Evolutionary conservation across 2,888 invertebrate species (phyloP).

Genomic region (Zygogramma bicolorata): DNA sequence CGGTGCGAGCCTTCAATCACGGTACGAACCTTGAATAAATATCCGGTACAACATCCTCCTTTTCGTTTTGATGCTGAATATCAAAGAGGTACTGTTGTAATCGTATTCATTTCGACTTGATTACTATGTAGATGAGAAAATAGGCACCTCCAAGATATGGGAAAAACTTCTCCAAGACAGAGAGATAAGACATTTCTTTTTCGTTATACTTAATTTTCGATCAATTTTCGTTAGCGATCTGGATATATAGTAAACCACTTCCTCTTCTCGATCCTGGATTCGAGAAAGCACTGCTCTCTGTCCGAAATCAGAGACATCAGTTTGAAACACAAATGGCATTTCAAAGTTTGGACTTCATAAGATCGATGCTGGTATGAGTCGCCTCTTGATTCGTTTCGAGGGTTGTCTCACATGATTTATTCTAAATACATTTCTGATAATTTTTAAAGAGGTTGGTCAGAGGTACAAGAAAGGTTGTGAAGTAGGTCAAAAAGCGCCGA

Average conservation of each 20-base stretch:
- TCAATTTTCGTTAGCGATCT: slow-evolving; percentile 34
- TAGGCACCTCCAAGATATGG: slow-evolving; percentile 37
- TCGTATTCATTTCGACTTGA: slow-evolving; percentile 7
- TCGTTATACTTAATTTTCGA: slow-evolving; percentile 42
- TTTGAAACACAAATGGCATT: slow-evolving; percentile 11
- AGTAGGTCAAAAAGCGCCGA: slow-evolving; percentile 31
- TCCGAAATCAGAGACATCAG: slow-evolving; percentile 21
- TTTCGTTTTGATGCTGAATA: slow-evolving; percentile 49
- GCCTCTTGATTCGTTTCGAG: slow-evolving; percentile 10
- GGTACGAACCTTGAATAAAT: slow-evolving; percentile 20
- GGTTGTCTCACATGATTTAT: background rate
- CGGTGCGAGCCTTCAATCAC: background rate
- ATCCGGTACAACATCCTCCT: slow-evolving; percentile 50
- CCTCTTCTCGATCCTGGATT: background rate
- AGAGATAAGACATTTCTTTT: slow-evolving; percentile 41
- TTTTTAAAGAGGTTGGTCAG: slow-evolving; percentile 29
- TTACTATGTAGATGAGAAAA: background rate
- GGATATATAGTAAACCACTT: slow-evolving; percentile 37
- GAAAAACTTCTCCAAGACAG: slow-evolving; percentile 39
- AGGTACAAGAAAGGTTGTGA: slow-evolving; percentile 27
- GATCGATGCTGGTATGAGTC: background rate
- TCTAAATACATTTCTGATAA: slow-evolving; percentile 19
- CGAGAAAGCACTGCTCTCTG: slow-evolving; percentile 26
- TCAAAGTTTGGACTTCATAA: slow-evolving; percentile 15
- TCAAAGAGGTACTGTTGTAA: slow-evolving; percentile 42